These are phyloP conservation scores for Orthonychiurus folsomi DNA, from an alignment of 2,888 invertebrate species.

Conservation along the genomic window DNA sequence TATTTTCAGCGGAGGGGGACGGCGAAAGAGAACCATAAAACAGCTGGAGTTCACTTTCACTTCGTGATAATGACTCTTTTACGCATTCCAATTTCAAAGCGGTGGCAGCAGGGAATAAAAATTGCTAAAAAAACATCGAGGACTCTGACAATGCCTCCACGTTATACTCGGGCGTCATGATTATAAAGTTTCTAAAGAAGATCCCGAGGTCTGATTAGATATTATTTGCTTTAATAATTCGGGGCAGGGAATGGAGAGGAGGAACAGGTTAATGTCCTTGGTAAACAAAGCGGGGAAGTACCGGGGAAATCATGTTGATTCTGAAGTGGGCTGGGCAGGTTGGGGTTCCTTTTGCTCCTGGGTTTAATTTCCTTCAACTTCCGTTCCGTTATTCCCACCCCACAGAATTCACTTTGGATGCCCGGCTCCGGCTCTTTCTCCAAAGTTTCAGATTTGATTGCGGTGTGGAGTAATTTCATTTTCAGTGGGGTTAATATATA, in stretches of 20 bases:
- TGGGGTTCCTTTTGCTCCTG: background rate
- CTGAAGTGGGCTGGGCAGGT: background rate
- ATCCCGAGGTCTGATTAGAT: too few relatives aligned
- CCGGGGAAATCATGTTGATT: too few relatives aligned
- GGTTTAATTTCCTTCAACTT: background rate
- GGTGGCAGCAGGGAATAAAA: background rate
- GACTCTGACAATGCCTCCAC: too few relatives aligned
- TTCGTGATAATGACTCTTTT: background rate
- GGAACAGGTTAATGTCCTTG: background rate
- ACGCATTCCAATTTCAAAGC: background rate
- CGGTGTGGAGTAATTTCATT: background rate
- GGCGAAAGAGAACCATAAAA: background rate
- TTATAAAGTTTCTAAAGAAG: too few relatives aligned
- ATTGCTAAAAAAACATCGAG: background rate
- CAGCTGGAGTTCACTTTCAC: background rate
- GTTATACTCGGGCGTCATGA: too few relatives aligned
- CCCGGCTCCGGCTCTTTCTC: background rate
- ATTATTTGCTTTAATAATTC: too few relatives aligned
- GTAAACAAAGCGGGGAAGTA: too few relatives aligned
- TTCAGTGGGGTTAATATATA: background rate
- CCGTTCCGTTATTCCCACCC: background rate
- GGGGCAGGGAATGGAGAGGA: too few relatives aligned
- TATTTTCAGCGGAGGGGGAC: background rate
- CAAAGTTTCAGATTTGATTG: background rate
- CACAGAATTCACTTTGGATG: background rate